Evolutionary conservation across 2,113 vertebrate genomes (phyloP), one percentile per base, ranked within the genome.

Genomic region (Rhagologus leucostigma): DNA sequence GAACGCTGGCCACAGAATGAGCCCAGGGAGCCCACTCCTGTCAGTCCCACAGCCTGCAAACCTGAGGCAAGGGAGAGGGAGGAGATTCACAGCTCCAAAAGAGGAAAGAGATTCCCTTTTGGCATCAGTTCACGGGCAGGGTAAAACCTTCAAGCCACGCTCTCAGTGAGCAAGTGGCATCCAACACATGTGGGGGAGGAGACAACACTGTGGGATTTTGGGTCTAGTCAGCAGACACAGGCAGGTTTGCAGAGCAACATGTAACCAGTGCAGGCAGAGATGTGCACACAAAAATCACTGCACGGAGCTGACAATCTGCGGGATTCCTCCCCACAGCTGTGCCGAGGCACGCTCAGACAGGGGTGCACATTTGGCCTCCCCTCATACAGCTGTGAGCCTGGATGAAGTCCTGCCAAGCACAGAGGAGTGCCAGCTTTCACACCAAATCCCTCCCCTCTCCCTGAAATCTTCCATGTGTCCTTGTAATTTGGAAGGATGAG

Each of bases 111-210:
- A 12, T 11, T 17, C 49, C 65, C 35, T 91, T 44, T 19, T 44
- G 77, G 64, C 77, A 70, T 13, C 65, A 30, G 44, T 16, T 75
- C 65, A 39, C 0, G 2, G 62, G 44, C 11, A 71, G 60, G 47
- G 17, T 13, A 68, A 90, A 84, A 52, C 46, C 84, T 76, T 60
- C 81, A 32, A 71, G 65, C 42, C 30, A 27, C 0, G 0, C 33
- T 93, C n/a, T 63, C 22, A 42, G 49, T 39, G 70, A 91, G 52
- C 46, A 50, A 83, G 22, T 6, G 46, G 67, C 84, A 92, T 30
- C 46, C 73, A 85, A n/a, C 56, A 71, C 27, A 19, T 0, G 1
- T 12, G 0, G 4, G n/a, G 29, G 41, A 82, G 26, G 39, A 90
- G 67, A 60, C 30, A 27, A 30, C 3, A 1, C 5, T 55, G 35